phyloP scores from a whole-genome alignment of 2,797 vertebrate genomes.

The Labroides dimidiatus region DNA sequence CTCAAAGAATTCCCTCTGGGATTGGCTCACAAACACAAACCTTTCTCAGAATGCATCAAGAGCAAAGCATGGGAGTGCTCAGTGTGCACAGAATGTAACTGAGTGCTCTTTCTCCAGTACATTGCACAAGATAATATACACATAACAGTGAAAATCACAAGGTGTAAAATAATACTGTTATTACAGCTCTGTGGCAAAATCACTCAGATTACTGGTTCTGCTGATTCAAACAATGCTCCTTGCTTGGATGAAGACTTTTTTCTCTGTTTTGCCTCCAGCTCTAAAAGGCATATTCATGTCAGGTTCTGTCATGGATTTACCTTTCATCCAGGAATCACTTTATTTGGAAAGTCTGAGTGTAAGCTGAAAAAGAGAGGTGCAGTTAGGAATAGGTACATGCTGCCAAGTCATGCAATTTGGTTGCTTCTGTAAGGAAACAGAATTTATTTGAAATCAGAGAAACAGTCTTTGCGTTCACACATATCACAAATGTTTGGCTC shows the following conservation, averaged over 20 bases:
- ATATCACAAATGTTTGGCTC: slow-evolving; percentile 44
- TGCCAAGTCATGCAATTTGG: slow-evolving; percentile 43
- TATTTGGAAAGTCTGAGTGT: slow-evolving; percentile 24
- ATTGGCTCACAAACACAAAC: not conserved
- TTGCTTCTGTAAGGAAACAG: slow-evolving; percentile 26
- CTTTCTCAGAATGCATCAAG: not conserved
- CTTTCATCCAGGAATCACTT: slow-evolving; percentile 42
- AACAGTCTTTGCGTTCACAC: slow-evolving; percentile 40
- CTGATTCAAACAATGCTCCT: slow-evolving; percentile 23
- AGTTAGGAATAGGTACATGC: slow-evolving; percentile 26
- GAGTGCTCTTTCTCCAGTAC: slow-evolving; percentile 12
- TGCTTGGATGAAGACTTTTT: slow-evolving; percentile 8
- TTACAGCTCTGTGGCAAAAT: slow-evolving; percentile 13
- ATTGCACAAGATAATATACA: slow-evolving; percentile 28
- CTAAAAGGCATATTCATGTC: slow-evolving; percentile 20
- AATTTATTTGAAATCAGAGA: slow-evolving; percentile 39
- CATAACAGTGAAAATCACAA: slow-evolving; percentile 14
- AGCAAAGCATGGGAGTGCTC: slow-evolving; percentile 6
- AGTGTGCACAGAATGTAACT: slow-evolving; percentile 11
- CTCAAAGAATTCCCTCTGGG: not conserved
- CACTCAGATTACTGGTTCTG: slow-evolving; percentile 8
- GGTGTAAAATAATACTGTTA: not conserved
- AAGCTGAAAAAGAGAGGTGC: slow-evolving; percentile 39
- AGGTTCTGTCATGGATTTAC: slow-evolving; percentile 34
- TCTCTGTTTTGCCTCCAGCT: slow-evolving; percentile 29